Conservation (phyloP, 2,888 invertebrate species). For the Phoenoteleia sp. region DNA sequence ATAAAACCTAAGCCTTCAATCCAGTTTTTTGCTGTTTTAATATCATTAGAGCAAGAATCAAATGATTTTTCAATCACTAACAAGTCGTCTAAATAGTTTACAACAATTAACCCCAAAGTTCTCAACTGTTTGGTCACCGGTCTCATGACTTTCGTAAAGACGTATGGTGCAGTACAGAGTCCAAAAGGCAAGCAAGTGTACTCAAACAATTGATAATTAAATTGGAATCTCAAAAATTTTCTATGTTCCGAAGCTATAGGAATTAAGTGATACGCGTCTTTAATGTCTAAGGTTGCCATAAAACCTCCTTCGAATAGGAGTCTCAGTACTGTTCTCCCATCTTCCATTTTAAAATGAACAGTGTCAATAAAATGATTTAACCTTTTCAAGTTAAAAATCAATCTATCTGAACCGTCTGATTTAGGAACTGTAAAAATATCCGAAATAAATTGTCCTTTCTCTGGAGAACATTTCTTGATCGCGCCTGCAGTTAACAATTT, state of each 20-base stretch:
- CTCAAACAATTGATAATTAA: not conserved
- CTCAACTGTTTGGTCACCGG: not conserved
- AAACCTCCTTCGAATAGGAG: conserved; percentile 30
- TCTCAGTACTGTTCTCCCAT: conserved; percentile 34
- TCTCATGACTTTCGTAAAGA: not conserved
- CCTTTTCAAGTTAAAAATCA: conserved; percentile 58
- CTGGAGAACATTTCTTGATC: not conserved
- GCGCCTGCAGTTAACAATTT: not conserved
- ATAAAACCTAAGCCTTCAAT: not conserved
- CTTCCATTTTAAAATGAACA: conserved; percentile 63
- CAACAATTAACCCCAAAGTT: not conserved
- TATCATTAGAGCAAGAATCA: not conserved
- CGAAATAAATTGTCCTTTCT: conserved; percentile 51
- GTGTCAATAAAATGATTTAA: conserved; percentile 53
- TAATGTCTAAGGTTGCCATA: conserved; percentile 48
- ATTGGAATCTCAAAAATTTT: conserved; percentile 7
- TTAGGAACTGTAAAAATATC: conserved; percentile 46
- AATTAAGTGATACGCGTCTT: conserved; percentile 17
- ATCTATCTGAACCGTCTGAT: conserved; percentile 38
- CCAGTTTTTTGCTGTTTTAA: not conserved
- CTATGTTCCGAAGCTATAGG: not conserved
- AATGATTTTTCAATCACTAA: not conserved
- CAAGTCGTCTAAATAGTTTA: not conserved
- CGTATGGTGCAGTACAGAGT: not conserved
- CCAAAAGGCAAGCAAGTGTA: conserved; percentile 9